These are phyloP conservation scores for Eptesicus fuscus DNA, from an alignment of 2,113 vertebrate genomes.

Conservation along the genomic window DNA sequence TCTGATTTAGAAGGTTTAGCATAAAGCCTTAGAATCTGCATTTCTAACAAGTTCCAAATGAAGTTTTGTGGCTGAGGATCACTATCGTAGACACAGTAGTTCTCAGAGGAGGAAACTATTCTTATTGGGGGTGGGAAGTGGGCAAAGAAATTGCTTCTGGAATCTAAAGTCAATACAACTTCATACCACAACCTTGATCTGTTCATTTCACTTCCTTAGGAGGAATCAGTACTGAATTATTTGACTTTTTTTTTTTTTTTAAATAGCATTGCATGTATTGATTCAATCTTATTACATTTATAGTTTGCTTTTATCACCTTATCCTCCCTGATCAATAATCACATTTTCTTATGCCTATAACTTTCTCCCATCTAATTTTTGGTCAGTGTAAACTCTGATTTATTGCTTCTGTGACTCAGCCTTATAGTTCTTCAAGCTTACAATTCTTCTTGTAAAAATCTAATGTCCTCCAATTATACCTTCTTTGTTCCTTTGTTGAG, in stretches of 20 bases:
- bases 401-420: neutral
- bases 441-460: neutral
- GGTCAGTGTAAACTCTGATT: neutral
- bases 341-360: neutral
- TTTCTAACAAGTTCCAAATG: neutral
- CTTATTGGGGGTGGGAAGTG: neutral
- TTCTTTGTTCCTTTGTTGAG: neutral
- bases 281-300: neutral
- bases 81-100: neutral
- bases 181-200: neutral
- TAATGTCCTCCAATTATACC: neutral
- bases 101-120: neutral
- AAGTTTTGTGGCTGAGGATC: neutral
- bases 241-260: neutral
- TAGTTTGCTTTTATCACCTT: slow-evolving; percentile 12
- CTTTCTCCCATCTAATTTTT: neutral
- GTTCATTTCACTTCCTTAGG: neutral
- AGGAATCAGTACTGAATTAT: neutral
- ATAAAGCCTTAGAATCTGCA: neutral
- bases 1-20: neutral
- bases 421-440: neutral
- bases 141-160: neutral
- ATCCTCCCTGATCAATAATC: neutral
- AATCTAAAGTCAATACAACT: neutral
- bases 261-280: neutral